Conservation (phyloP, 2,797 vertebrate species). For the Crypturellus tataupa region DNA sequence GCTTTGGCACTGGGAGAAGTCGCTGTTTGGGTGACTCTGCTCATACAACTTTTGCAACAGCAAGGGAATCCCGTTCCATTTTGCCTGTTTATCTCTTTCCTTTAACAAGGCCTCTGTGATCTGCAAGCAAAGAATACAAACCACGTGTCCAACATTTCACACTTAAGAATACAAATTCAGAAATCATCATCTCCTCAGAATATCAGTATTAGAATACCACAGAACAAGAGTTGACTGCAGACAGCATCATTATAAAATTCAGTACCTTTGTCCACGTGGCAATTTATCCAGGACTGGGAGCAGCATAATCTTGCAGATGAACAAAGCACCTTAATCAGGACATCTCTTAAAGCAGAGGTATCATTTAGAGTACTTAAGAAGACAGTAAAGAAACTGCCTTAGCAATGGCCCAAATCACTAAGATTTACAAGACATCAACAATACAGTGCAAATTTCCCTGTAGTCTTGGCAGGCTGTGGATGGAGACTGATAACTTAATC, state of each 20-base stretch:
- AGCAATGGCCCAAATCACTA: neutral
- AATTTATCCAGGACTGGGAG: neutral
- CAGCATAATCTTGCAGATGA: neutral
- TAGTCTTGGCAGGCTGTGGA: neutral
- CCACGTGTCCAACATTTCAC: neutral
- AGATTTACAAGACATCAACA: neutral
- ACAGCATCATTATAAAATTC: neutral
- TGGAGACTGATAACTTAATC: neutral
- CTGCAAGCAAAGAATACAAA: conserved; percentile 72
- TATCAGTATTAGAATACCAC: neutral
- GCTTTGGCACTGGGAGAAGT: conserved; percentile 92
- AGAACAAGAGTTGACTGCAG: neutral
- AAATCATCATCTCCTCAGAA: neutral
- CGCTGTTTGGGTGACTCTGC: conserved; percentile 94
- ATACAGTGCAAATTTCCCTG: neutral
- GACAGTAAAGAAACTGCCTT: neutral
- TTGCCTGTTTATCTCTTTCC: conserved; percentile 93
- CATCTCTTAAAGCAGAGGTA: neutral
- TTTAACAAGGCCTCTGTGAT: conserved; percentile 91
- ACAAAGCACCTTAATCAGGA: neutral
- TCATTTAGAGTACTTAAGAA: neutral
- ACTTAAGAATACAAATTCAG: neutral
- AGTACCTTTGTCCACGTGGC: neutral
- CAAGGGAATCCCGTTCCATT: conserved; percentile 96
- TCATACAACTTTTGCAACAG: conserved; percentile 92